Conservation (phyloP, 2,797 vertebrate species). For the Otolemur crassicaudatus region DNA sequence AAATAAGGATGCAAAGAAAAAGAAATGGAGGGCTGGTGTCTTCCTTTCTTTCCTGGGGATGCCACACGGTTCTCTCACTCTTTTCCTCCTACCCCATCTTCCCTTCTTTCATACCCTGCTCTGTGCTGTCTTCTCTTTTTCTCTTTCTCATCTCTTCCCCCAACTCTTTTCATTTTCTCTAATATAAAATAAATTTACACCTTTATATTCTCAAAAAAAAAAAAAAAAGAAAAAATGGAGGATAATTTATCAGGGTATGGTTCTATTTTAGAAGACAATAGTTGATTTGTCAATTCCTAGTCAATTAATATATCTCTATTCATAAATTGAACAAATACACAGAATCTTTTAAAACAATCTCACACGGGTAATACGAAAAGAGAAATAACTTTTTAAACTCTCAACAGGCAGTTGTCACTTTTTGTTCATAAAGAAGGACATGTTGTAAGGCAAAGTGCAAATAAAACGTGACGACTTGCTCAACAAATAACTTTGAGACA, state of each 20-base stretch:
- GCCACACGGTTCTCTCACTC: too few species aligned
- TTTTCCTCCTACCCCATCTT: too few species aligned
- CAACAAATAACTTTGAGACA: neutral
- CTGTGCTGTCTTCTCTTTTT: too few species aligned
- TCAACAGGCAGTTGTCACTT: neutral
- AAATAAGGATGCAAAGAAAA: neutral
- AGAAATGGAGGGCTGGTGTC: neutral
- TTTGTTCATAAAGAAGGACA: neutral
- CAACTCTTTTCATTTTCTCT: too few species aligned
- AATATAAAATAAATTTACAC: too few species aligned
- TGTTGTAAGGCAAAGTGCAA: neutral
- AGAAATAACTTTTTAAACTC: neutral
- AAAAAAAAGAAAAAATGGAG: constrained; percentile 14
- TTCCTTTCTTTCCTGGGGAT: too few species aligned
- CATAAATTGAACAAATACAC: neutral
- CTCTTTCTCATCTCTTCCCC: too few species aligned
- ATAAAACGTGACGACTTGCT: neutral
- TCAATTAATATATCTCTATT: neutral
- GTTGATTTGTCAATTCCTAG: neutral
- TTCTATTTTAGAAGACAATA: neutral
- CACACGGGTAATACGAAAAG: neutral
- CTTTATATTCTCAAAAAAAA: neutral
- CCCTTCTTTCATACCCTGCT: too few species aligned
- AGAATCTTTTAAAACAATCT: neutral
- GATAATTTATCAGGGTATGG: neutral